Percentiles rank a stretch among this genome's conserved stretches.
These are phyloP conservation scores for Drosophila watanabei DNA, from an alignment of 1,140 invertebrate species.

Conservation along the genomic window DNA sequence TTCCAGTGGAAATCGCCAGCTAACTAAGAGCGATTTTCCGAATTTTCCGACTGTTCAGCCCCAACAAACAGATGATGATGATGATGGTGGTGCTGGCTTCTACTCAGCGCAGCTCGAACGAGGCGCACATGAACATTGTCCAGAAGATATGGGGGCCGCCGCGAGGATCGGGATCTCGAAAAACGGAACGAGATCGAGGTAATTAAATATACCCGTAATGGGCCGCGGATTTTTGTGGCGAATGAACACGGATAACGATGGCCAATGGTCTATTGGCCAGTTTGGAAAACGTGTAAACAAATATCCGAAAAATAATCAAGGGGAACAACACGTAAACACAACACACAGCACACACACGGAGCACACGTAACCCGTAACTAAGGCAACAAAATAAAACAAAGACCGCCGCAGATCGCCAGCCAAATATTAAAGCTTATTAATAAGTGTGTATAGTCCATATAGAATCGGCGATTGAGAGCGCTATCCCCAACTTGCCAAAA, in stretches of 20 bases:
- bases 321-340: constrained; percentile 48
- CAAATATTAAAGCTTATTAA: constrained; percentile 77
- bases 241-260: constrained; percentile 44
- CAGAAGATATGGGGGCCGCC: constrained; percentile 30
- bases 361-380: constrained; percentile 44
- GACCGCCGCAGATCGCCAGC: constrained; percentile 21
- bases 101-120: constrained; percentile 40
- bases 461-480: constrained; percentile 37
- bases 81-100: background rate
- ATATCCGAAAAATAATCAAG: constrained; percentile 29
- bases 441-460: constrained; percentile 68
- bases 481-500: constrained; percentile 3
- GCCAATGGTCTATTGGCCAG: constrained; percentile 41
- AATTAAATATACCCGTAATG: constrained; percentile 70
- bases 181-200: constrained; percentile 45
- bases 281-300: constrained; percentile 60
- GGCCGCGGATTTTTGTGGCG: constrained; percentile 59
- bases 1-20: constrained; percentile 45
- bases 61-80: background rate
- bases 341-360: constrained; percentile 8
- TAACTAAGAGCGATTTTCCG: constrained; percentile 22
- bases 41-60: constrained; percentile 17
- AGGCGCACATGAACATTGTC: constrained; percentile 71
- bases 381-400: constrained; percentile 37
- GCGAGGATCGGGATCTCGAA: constrained; percentile 19